Base-by-base conservation (phyloP, 1,140 invertebrate genomes). In the Hypothenemus hampei region DNA sequence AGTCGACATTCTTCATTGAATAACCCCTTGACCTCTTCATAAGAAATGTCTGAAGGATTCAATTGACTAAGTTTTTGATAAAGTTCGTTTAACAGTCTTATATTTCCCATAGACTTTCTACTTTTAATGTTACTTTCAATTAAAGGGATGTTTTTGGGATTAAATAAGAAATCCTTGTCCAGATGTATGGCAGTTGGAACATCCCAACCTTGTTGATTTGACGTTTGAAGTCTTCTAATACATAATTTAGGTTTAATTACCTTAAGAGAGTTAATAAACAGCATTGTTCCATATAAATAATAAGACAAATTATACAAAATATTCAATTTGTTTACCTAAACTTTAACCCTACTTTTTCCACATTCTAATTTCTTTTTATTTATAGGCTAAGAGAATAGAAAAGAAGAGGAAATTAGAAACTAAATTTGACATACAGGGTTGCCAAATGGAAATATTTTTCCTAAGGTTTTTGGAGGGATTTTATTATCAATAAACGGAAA, bases 91-190 rank as follows among this genome's bases (percentile, higher is more conserved):
- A 89, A 78, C 65, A 73, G 72, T 43, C 80, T 68, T 49, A 90
- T 84, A 70, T 88, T 72, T 19, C 84, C 86, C 18, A 81, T 60
- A 40, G 81, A 80, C 77, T 87, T 88, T 60, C 87, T 75, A 47
- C 66, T 70, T 29, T 65, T 63, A 29, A 89, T 84, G 68, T 90
- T 89, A 7, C 45, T 40, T 36, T 50, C 20, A 33, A 56, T 56
- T 6, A 7, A 13, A 15, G 35, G n/a, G 5, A 48, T 29, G 22
- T 56, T 56, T 13, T 56, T 13, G 15, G 45, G 23, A 56, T 56
- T 41, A 18, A 43, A 56, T 6, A 56, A 37, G 31, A 40, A 47
- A 3, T 39, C 16, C 6, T 54, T 16, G 10, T 56, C 45, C 8
- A 56, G 18, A 15, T 47, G 22, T 3, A 29, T 21, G 22, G 19